Conservation (phyloP, 2,888 invertebrate genomes). For the Tupiocoris notatus region DNA sequence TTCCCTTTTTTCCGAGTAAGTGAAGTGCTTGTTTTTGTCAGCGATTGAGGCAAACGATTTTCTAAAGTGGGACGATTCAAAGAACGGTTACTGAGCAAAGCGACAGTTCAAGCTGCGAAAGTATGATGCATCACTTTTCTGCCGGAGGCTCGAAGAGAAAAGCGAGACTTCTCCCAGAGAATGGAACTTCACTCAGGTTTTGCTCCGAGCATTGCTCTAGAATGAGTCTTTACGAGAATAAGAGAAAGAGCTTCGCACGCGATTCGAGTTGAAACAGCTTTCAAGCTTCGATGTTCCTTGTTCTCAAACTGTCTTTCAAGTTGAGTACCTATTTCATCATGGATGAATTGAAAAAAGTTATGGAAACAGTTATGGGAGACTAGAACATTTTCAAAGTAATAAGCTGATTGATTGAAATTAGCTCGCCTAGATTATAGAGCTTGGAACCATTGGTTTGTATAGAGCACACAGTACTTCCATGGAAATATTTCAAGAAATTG, state of each 20-base stretch:
- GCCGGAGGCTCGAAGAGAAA: neutral
- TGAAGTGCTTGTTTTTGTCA: too few relatives aligned
- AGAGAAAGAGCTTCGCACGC: neutral
- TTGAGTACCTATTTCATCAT: neutral
- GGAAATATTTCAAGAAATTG: too few relatives aligned
- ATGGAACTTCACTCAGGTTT: neutral
- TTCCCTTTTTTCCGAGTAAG: too few relatives aligned
- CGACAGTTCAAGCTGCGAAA: neutral
- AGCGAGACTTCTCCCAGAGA: neutral
- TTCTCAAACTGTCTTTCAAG: neutral
- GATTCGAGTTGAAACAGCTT: neutral
- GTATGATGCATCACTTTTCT: neutral
- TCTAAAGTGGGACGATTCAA: too few relatives aligned
- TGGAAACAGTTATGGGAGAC: neutral
- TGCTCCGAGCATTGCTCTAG: neutral
- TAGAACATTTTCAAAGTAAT: constrained; percentile 5
- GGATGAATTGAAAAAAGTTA: neutral
- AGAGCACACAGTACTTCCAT: too few relatives aligned
- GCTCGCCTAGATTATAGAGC: too few relatives aligned
- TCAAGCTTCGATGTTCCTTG: neutral
- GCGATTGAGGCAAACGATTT: too few relatives aligned
- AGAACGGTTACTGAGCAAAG: neutral
- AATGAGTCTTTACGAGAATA: neutral
- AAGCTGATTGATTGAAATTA: too few relatives aligned
- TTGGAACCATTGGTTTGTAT: too few relatives aligned